Percentiles rank a stretch among this genome's conserved stretches.
Conservation (phyloP, 2,888 invertebrate species). For the Ophion ellenae region DNA sequence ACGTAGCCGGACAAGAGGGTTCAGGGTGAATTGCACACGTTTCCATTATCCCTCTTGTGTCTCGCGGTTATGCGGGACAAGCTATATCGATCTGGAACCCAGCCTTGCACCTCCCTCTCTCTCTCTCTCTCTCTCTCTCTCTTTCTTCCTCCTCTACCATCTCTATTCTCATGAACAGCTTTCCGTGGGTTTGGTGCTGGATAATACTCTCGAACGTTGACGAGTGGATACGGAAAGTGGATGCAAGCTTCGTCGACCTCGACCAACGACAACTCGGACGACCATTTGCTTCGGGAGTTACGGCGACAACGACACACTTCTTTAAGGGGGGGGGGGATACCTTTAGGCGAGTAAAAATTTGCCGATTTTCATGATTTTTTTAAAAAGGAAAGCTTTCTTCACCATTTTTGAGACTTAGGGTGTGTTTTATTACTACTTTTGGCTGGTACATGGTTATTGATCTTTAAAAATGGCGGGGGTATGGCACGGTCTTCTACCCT, state of each 20-base stretch:
- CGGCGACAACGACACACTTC: not conserved
- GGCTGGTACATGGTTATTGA: too few relatives aligned
- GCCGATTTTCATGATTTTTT: too few relatives aligned
- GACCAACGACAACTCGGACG: not conserved
- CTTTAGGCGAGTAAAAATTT: too few relatives aligned
- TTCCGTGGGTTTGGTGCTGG: conserved; percentile 25
- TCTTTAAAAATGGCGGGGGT: too few relatives aligned
- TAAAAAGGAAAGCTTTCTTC: too few relatives aligned
- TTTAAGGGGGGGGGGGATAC: not conserved
- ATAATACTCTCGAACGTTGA: conserved; percentile 53
- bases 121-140: conserved; percentile 25
- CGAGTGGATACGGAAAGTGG: conserved; percentile 49
- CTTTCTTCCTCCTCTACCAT: not conserved
- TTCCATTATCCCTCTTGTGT: conserved; percentile 63
- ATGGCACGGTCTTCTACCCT: too few relatives aligned
- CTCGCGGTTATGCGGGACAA: conserved; percentile 61
- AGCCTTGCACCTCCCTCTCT: conserved; percentile 34
- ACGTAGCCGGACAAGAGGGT: conserved; percentile 33
- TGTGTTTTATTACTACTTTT: too few relatives aligned
- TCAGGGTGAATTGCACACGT: conserved; percentile 59
- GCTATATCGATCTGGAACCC: conserved; percentile 63
- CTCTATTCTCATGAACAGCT: conserved; percentile 12
- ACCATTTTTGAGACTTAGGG: too few relatives aligned
- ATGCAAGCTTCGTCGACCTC: conserved; percentile 36
- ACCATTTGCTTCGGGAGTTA: conserved; percentile 11